Percentiles rank a stretch among this genome's conserved stretches.
Conservation (phyloP, 2,113 vertebrate genomes). For the Otocyon megalotis region DNA sequence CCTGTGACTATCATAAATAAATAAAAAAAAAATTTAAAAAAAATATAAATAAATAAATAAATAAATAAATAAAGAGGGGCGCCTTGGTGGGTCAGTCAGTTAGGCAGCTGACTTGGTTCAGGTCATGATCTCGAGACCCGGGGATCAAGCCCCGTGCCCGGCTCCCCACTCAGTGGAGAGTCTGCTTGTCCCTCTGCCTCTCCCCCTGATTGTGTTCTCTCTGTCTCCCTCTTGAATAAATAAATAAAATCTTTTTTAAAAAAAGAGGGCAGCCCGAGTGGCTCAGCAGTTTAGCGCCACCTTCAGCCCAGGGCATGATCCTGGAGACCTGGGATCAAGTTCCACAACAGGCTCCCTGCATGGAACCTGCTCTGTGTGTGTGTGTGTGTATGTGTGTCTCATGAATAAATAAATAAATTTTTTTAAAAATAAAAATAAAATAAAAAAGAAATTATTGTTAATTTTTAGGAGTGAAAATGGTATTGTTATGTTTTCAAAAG, state of each 20-base stretch:
- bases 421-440: neutral
- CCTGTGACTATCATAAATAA: no score
- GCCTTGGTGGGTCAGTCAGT: no score
- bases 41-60: no score
- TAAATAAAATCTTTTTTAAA: neutral
- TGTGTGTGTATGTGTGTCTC: neutral
- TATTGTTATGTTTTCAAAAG: slow-evolving; percentile 31
- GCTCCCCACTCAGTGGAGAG: neutral
- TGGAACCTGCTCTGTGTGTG: no score
- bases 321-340: no score
- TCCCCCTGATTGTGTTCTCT: neutral
- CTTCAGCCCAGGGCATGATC: no score
- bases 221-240: neutral
- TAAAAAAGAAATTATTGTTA: neutral
- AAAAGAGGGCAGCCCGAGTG: no score
- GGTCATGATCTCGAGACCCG: neutral
- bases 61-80: no score
- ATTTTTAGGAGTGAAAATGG: neutral
- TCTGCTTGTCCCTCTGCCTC: neutral
- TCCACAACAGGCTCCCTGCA: no score
- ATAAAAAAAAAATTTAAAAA: no score
- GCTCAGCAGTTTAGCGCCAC: no score
- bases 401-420: neutral
- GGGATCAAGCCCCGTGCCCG: neutral
- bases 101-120: neutral